These are phyloP conservation scores for Anarsia innoxiella DNA, from an alignment of 2,888 invertebrate genomes.

Conservation along the genomic window DNA sequence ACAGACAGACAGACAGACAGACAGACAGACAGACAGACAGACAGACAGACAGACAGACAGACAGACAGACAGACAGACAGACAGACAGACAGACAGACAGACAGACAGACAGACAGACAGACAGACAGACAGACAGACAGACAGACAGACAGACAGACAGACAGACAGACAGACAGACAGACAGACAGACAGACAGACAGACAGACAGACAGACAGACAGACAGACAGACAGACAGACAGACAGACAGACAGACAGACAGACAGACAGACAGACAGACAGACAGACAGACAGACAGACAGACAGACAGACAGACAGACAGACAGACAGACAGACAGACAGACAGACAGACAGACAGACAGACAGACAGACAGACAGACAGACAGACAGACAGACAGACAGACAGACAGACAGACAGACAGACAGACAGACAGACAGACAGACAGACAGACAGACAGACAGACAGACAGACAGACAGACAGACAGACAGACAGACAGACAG, in stretches of 20 bases:
- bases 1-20: conserved; percentile 2
- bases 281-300: conserved; percentile 2
- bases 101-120: conserved; percentile 1
- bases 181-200: conserved; percentile 3
- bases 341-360: conserved; percentile 2
- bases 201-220: conserved; percentile 5
- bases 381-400: conserved; percentile 2
- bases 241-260: conserved; percentile 4
- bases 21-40: not conserved
- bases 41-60: not conserved
- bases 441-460: conserved; percentile 2
- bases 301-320: conserved; percentile 2
- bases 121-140: conserved; percentile 1
- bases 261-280: conserved; percentile 4
- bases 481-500: conserved; percentile 2
- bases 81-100: not conserved
- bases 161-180: conserved; percentile 4
- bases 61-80: conserved; percentile 1
- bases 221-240: conserved; percentile 3
- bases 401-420: conserved; percentile 2
- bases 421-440: conserved; percentile 2
- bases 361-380: conserved; percentile 2
- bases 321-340: conserved; percentile 2
- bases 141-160: conserved; percentile 4
- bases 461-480: conserved; percentile 2